Evolutionary conservation across 2,797 vertebrate genomes (phyloP).

Genomic region (Sphenopsis melanotis): DNA sequence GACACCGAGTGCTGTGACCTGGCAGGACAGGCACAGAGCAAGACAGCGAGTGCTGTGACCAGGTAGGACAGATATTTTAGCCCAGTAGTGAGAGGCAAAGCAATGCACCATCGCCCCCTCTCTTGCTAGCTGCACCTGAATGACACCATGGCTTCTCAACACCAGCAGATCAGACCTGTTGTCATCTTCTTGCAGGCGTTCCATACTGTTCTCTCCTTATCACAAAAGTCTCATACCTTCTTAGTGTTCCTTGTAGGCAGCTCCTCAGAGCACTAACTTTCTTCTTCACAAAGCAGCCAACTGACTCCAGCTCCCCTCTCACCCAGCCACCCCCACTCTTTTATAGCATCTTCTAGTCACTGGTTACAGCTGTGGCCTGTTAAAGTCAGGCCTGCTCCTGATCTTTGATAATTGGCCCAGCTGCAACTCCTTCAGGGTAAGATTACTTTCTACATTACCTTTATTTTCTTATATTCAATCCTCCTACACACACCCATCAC

Average conservation of each 20-base stretch:
- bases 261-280: too few relatives aligned
- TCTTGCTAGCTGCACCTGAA: neutral
- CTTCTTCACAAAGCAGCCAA: too few relatives aligned
- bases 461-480: neutral
- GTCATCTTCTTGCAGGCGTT: too few relatives aligned
- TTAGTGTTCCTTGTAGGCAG: accelerated
- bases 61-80: accelerated
- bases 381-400: neutral
- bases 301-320: neutral
- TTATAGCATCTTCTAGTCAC: neutral
- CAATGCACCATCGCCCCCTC: accelerated
- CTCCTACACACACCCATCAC: too few relatives aligned
- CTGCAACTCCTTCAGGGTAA: neutral
- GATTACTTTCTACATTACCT: neutral
- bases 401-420: neutral
- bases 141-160: accelerated
- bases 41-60: accelerated
- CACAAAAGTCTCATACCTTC: too few relatives aligned
- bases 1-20: accelerated
- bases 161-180: too few relatives aligned
- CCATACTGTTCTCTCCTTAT: too few relatives aligned
- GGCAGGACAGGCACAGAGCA: accelerated
- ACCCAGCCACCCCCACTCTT: neutral
- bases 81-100: accelerated
- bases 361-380: neutral